These are phyloP conservation scores for Collichthys lucidus DNA, from an alignment of 2,113 vertebrate genomes.

Conservation along the genomic window DNA sequence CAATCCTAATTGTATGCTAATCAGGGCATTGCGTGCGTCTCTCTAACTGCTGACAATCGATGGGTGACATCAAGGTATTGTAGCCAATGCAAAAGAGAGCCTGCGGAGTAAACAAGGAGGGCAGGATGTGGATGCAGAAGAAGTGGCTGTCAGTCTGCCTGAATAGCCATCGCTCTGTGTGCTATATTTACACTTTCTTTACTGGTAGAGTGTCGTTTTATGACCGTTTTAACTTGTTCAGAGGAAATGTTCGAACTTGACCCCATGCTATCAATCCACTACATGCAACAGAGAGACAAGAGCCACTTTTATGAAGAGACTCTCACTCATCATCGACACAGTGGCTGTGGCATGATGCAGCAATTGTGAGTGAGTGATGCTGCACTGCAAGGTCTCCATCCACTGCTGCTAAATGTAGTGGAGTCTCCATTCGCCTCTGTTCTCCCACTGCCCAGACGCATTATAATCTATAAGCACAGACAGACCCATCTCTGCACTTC, in stretches of 20 bases:
- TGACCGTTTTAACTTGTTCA: not conserved
- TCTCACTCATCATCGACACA: constrained; percentile 22
- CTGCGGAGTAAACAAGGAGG: constrained; percentile 66
- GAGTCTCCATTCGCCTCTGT: constrained; percentile 16
- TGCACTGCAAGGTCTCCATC: constrained; percentile 39
- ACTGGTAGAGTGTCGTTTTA: constrained; percentile 9
- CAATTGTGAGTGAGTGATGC: constrained; percentile 34
- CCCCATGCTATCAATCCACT: not conserved
- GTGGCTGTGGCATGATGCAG: constrained; percentile 6
- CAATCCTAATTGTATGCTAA: constrained; percentile 84
- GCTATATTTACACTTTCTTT: constrained; percentile 15
- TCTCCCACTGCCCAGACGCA: constrained; percentile 23
- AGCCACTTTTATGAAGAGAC: constrained; percentile 31
- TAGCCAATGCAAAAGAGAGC: constrained; percentile 71
- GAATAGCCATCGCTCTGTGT: constrained; percentile 7
- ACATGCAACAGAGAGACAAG: not conserved
- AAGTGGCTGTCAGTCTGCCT: constrained; percentile 42
- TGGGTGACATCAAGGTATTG: constrained; percentile 73
- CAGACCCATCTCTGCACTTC: no score
- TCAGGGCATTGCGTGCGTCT: constrained; percentile 64
- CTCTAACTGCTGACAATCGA: constrained; percentile 74
- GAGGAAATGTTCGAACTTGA: constrained; percentile 1
- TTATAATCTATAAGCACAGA: constrained; percentile 8
- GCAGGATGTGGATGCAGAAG: constrained; percentile 55
- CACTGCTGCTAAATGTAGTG: constrained; percentile 3